Percentiles rank a stretch among this genome's conserved stretches.
Evolutionary conservation across 2,797 vertebrate species (phyloP).

Genomic region (Hybognathus amarus): DNA sequence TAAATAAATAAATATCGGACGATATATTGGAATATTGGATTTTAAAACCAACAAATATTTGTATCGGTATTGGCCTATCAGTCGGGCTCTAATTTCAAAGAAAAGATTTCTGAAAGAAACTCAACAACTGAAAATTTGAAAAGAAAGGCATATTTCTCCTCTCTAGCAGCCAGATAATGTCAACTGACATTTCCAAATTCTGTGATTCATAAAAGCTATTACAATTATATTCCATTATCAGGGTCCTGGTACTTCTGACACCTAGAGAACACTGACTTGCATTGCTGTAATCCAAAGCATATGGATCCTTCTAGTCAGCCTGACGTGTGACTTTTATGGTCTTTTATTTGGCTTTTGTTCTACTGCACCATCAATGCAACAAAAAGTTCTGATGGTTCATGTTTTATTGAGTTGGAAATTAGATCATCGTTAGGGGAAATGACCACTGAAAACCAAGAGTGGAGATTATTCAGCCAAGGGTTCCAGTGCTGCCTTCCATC

Average conservation of each 20-base stretch:
- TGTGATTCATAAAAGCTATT: constrained; percentile 13
- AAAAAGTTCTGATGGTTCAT: constrained; percentile 38
- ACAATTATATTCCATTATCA: constrained; percentile 40
- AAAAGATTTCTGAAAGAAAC: not conserved
- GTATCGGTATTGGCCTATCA: too few relatives aligned
- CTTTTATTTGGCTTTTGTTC: constrained; percentile 58
- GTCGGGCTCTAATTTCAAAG: too few relatives aligned
- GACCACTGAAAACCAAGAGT: constrained; percentile 52
- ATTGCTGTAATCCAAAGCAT: constrained; percentile 47
- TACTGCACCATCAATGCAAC: constrained; percentile 47
- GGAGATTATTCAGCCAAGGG: constrained; percentile 30
- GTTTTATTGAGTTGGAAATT: constrained; percentile 56
- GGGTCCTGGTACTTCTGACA: constrained; percentile 40
- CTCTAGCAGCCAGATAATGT: not conserved
- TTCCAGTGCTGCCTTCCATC: constrained; percentile 16
- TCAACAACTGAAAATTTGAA: not conserved
- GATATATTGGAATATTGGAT: too few relatives aligned
- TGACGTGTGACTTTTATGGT: constrained; percentile 56
- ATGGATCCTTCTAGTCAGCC: constrained; percentile 43
- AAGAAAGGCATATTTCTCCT: not conserved
- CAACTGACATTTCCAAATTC: not conserved
- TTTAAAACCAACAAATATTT: too few relatives aligned
- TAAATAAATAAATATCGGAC: too few relatives aligned
- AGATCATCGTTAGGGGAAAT: constrained; percentile 50
- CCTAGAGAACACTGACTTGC: constrained; percentile 12